Conservation (phyloP, 2,797 vertebrate species). For the Merluccius polli region DNA sequence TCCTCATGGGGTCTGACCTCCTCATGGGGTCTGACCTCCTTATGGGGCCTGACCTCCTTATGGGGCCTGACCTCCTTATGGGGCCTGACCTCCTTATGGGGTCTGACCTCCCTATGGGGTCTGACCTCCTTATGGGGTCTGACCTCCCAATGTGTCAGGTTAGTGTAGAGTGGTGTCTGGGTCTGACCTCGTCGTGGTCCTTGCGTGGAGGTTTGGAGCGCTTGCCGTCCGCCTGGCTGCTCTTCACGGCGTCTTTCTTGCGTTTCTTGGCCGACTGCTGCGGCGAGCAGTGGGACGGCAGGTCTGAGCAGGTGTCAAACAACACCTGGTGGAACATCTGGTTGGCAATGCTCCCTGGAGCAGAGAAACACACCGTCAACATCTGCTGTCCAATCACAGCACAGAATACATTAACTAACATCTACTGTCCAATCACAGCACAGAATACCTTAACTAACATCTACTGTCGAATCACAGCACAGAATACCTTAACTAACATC, state of each 20-base stretch:
- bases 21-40: no score
- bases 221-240: slow-evolving; percentile 71
- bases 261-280: slow-evolving; percentile 78
- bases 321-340: slow-evolving; percentile 86
- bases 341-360: slow-evolving; percentile 84
- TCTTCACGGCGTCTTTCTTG: slow-evolving; percentile 75
- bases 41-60: no score
- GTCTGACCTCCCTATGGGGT: no score
- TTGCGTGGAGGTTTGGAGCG: slow-evolving; percentile 70
- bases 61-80: no score
- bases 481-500: no score
- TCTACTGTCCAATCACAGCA: no score
- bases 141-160: neutral
- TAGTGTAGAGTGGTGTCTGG: neutral
- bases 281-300: slow-evolving; percentile 82
- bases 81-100: no score
- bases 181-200: slow-evolving; percentile 61
- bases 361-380: slow-evolving; percentile 14
- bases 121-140: neutral
- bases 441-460: neutral
- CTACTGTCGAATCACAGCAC: no score
- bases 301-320: slow-evolving; percentile 81
- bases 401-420: neutral
- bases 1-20: no score
- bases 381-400: neutral